Evolutionary conservation across 2,888 invertebrate genomes (phyloP), one percentile per base, ranked within the genome.

Genomic region (Volucella inflata): DNA sequence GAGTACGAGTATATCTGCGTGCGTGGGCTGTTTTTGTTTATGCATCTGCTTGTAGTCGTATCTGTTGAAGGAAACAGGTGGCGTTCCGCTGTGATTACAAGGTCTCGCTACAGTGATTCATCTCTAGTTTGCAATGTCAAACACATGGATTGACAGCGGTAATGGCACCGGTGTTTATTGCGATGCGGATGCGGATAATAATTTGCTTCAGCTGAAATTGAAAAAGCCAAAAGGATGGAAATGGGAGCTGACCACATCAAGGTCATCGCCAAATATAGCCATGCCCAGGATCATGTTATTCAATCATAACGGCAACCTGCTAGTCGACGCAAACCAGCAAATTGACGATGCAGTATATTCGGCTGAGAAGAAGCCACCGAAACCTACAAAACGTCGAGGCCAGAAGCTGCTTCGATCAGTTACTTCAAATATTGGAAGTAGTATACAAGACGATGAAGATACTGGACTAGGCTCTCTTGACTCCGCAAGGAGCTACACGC

Each of bases 241-340:
- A 87, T 94, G 94, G 94, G 93, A 94, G 89, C 88, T 94, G 87
- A 93, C 93, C 38, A 94, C 94, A 2, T 94, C 94, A 38, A 93
- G 93, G 88, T 94, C 94, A 57, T 94, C 94, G 62, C 93, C 93
- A 38, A 93, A 93, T 87, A 93, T 94, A 72, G 90, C 92, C 38
- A 89, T 94, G 87, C 94, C 94, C 3, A 91, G 92, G 8, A 93
- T 94, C 21, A 91, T 94, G 87, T 90, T 94, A 9, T 94, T 92
- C 88, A 92, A 94, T 88, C 92, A 93, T 71, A 92, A 92, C 82
- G 93, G 94, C 14, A 89, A 91, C 62, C 90, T 94, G 36, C 88
- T 94, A 14, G 91, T 93, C 1, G 93, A 94, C 71, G 90, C 90
- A 3, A 87, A 89, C 17, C 88, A 89, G 88, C 92, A 51, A 88